Evolutionary conservation across 2,113 vertebrate genomes (phyloP), one percentile per base, ranked within the genome.

Genomic region (Nothobranchius kuhntae): DNA sequence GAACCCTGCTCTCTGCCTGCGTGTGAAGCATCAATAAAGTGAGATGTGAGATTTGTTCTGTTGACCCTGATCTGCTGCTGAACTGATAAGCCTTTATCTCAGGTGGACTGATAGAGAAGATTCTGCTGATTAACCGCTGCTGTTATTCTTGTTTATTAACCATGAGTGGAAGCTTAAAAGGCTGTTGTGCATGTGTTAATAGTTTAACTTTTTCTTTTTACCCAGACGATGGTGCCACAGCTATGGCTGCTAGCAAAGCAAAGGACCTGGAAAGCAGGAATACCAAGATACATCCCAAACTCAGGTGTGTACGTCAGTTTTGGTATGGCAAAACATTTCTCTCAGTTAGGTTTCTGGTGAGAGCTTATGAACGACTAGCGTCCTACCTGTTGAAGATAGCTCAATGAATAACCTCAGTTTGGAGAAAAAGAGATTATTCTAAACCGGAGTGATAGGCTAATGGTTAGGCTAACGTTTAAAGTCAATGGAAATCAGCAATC

Each of bases 171-270:
- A 40, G 38, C 38, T 40, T 40, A 40, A 40, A 40, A 2, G 6
- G 38, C 21, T 21, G 21, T 30, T 30, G 30, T 30, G 2, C 4
- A 4, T 30, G 30, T 30, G 30, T 3, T 30, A 3, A 30, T 30
- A 3, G 5, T 40, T 13, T 35, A 24, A 26, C 30, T 35, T 53
- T 51, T 36, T 30, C 21, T 53, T 74, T 24, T 52, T 30, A 3
- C 30, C 2, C 30, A 93, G 92, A 73, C 13, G 4, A 68, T 44
- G 10, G 71, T 93, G 47, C 81, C 92, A 48, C 89, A 91, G 65
- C 47, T 93, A 0, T 93, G 93, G 93, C 40, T 93, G 10, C 82
- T 83, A 68, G 82, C 86, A 24, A 93, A 93, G 80, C 93, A 93
- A 73, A 88, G 70, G 40, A 87, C 86, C 35, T 92, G 93, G 91